These are phyloP conservation scores for Polypedilum vanderplanki DNA, from an alignment of 1,140 invertebrate genomes.

Conservation along the genomic window DNA sequence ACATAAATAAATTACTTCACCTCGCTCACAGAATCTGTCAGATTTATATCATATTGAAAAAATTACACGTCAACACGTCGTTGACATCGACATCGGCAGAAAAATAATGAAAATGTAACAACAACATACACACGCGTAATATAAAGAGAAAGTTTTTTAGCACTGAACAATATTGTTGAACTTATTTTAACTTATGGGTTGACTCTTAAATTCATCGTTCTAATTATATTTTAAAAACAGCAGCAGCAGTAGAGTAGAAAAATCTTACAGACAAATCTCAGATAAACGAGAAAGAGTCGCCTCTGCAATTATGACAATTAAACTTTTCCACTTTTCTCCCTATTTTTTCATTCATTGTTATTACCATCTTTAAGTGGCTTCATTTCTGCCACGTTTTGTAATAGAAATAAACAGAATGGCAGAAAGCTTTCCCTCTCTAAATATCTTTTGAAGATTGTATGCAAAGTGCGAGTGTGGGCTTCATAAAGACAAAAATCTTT, in stretches of 20 bases:
- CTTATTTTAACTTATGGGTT: neutral
- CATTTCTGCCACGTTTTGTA: no score
- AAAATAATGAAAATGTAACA: neutral
- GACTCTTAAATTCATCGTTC: no score
- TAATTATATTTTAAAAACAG: no score
- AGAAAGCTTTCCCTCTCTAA: no score
- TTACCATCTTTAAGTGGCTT: no score
- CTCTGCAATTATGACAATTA: no score
- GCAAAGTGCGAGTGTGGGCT: neutral
- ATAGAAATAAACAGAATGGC: no score
- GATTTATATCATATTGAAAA: neutral
- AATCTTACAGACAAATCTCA: no score
- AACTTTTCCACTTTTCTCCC: no score
- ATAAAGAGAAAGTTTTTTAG: neutral
- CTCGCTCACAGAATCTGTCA: neutral
- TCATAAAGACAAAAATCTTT: constrained; percentile 14
- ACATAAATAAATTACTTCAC: neutral
- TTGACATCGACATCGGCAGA: neutral
- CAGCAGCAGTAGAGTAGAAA: no score
- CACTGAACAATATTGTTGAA: neutral
- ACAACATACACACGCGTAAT: neutral
- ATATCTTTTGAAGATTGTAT: neutral
- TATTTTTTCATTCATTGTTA: no score
- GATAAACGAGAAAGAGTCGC: no score
- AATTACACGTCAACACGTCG: neutral